Evolutionary conservation across 2,888 invertebrate species (phyloP), one percentile per base, ranked within the genome.

Genomic region (Epinotia bilunana): DNA sequence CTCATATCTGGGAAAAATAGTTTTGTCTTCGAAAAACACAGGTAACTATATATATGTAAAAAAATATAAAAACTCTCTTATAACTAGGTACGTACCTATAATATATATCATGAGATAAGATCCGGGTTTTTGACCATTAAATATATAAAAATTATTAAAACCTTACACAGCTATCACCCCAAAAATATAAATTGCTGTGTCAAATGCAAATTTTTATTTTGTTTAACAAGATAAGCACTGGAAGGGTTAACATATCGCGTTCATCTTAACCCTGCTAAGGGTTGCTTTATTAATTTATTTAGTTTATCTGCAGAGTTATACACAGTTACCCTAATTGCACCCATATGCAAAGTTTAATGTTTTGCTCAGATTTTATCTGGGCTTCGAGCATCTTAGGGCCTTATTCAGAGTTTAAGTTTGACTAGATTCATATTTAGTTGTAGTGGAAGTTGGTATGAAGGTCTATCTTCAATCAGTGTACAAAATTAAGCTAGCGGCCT

Each of bases 221-320:
- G 74, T 71, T 71, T 23, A 55, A 73, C 23, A 65, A 74, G 74
- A 74, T 74, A 80, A 80, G 78, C 43, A 33, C n/a, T 65, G 73
- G 79, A 82, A 87, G 88, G 88, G 87, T 87, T 87, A 82, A 83
- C 90, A 83, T 90, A 91, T 91, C 93, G 77, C 83, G 83, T 87
- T 88, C 86, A 90, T 91, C 90, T 91, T 90, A 90, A 88, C 92
- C 92, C 91, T 87, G 87, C 82, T 76, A 82, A 81, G 89, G 92
- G 91, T 88, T 86, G 87, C 90, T 91, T 92, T 92, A 93, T 93
- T 93, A 93, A 93, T 92, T 91, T 92, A 92, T 92, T 91, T 91
- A 90, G 87, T 86, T 87, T 90, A 86, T 92, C 92, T 62, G 60
- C 39, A 72, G 65, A 53, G 89, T 88, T 88, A 87, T 86, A 90